Evolutionary conservation across 2,797 vertebrate genomes (phyloP).

Genomic region (Rachycentron canadum): DNA sequence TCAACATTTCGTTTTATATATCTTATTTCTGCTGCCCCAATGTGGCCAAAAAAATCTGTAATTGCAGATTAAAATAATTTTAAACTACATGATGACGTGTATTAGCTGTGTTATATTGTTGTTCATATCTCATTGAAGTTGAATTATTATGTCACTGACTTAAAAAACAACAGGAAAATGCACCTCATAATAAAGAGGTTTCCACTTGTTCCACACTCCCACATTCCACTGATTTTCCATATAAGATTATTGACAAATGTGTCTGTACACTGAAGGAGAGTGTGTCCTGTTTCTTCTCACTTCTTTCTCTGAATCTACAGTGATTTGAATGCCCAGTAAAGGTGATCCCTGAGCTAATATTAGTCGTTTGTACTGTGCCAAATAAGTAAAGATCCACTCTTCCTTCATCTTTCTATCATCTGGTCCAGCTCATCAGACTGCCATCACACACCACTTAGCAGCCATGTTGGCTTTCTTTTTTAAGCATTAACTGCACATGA

Average conservation of each 20-base stretch:
- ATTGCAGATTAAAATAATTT: not conserved
- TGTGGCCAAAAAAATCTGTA: not conserved
- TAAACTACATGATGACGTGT: not conserved
- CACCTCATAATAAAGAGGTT: not conserved
- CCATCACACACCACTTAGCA: constrained; percentile 66
- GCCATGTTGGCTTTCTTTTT: constrained; percentile 57
- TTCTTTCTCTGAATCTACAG: not conserved
- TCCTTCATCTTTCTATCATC: constrained; percentile 51
- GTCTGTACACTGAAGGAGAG: not conserved
- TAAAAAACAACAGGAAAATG: not conserved
- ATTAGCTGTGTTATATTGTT: not conserved
- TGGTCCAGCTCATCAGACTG: constrained; percentile 59
- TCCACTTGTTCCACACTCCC: too few species aligned
- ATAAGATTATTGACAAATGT: not conserved
- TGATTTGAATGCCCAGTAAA: constrained; percentile 4
- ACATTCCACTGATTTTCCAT: not conserved
- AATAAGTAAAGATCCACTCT: constrained; percentile 1
- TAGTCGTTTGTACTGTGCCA: constrained; percentile 6
- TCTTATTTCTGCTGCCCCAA: not conserved
- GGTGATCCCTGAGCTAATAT: not conserved
- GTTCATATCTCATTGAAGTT: not conserved
- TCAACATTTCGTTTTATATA: too few species aligned
- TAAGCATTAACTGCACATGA: constrained; percentile 60
- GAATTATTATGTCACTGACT: not conserved
- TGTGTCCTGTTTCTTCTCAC: not conserved